Base-by-base conservation (phyloP, 1,140 invertebrate genomes). In the Zaprionus tsacasi region DNA sequence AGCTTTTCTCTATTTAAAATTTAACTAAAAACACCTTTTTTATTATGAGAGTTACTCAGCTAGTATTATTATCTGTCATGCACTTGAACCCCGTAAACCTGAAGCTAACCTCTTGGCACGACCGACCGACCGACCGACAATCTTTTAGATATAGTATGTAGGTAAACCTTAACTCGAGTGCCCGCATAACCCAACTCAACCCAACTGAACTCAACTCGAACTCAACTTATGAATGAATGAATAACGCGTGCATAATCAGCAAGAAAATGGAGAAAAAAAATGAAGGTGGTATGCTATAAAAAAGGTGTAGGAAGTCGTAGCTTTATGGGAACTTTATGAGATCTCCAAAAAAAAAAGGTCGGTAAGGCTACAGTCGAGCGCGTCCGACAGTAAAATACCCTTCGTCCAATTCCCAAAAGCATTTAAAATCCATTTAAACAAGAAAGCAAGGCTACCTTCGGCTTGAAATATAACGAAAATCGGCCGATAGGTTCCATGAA, bases 151-250 rank as follows among this genome's bases (percentile, higher is more conserved):
- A 21, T 21, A 21, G 21, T 21, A 21, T 21, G 21, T 21, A 21
- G 33, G 15, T 50, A 50, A 50, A 50, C 17, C 45, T 50, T 50
- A 21, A 25, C 45, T 50, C 45, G 45, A 50, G 4, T 35, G 17
- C 45, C 45, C 45, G 45, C 45, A 50, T 50, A 50, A 50, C 45
- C 45, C 45, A 12, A 45, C 45, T 10, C 5, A 45, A 15, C 40
- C 15, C n/a, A 45, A 45, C 40, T 45, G n/a, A 45, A 15, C 40
- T 45, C 17, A 6, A 50, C 17, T 50, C 21, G n/a, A 45, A 15
- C 40, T 45, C 45, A 12, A 50, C 17, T 50, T 21, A 21, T 21
- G 21, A 21, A 17, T 50, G 45, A 50, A 50, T 50, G 45, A 50
- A 50, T 21, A 50, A 7, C 21, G 17, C 17, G 45, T 25, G 45